These are phyloP conservation scores for Trichogramma evanescens DNA, from an alignment of 2,888 invertebrate species.

Conservation along the genomic window DNA sequence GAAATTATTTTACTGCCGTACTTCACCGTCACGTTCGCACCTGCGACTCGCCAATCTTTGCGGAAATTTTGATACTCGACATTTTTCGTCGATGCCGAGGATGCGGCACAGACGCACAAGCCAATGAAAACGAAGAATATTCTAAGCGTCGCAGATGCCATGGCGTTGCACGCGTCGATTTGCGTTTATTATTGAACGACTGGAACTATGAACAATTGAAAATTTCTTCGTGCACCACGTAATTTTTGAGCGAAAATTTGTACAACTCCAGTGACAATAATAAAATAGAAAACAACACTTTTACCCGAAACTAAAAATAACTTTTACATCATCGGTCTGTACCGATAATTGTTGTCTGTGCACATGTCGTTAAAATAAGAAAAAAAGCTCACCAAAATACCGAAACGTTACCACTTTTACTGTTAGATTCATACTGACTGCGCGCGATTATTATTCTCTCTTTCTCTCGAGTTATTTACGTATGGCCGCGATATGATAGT, in stretches of 20 bases:
- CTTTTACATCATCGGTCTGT: too few species aligned
- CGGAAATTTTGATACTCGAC: slow-evolving; percentile 1
- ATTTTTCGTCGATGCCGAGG: background rate
- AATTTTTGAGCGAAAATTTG: background rate
- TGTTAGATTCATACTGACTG: slow-evolving; percentile 6
- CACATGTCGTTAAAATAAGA: too few species aligned
- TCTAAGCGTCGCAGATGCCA: too few species aligned
- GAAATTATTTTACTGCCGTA: slow-evolving; percentile 1
- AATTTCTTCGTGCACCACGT: background rate
- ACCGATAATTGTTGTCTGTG: too few species aligned
- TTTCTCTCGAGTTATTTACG: slow-evolving; percentile 11
- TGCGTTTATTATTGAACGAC: background rate
- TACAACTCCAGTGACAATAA: background rate
- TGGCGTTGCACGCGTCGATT: too few species aligned
- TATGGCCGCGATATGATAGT: slow-evolving; percentile 4
- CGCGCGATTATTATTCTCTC: slow-evolving; percentile 1
- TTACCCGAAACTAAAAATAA: too few species aligned
- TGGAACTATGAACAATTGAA: background rate
- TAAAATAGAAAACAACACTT: background rate
- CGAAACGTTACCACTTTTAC: slow-evolving; percentile 4
- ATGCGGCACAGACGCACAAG: background rate
- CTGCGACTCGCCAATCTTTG: slow-evolving; percentile 16
- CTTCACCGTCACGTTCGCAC: background rate
- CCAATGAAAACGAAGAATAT: background rate
- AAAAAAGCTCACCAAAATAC: background rate